Conservation (phyloP, 2,113 vertebrate genomes). For the Laticauda laticaudata region DNA sequence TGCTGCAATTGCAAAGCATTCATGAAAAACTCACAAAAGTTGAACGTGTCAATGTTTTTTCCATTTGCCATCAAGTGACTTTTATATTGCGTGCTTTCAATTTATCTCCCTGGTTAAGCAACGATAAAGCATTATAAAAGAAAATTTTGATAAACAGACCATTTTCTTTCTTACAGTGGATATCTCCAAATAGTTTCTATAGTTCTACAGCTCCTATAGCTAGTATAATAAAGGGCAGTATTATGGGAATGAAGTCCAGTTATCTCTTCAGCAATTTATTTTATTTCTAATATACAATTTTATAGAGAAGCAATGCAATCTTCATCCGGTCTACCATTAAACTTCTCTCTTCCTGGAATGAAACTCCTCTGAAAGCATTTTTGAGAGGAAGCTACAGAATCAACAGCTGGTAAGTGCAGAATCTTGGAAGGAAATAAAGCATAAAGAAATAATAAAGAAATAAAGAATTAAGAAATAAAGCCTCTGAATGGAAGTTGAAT, state of each 20-base stretch:
- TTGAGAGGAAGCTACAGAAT: conserved; percentile 1
- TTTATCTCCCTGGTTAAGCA: background rate
- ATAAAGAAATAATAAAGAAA: too few relatives aligned
- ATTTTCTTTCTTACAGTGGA: background rate
- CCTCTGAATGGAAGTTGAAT: conserved; percentile 4
- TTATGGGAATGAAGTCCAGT: background rate
- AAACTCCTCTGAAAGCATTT: conserved; percentile 17
- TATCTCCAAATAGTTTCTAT: too few relatives aligned
- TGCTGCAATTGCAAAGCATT: background rate
- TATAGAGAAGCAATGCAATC: conserved; percentile 3
- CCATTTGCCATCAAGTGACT: background rate
- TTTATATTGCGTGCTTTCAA: background rate
- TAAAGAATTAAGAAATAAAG: too few relatives aligned
- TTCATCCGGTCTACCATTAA: background rate
- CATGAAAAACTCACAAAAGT: background rate
- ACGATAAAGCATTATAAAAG: background rate
- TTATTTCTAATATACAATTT: background rate
- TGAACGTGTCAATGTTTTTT: background rate
- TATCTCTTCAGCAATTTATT: background rate
- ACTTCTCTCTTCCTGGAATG: background rate
- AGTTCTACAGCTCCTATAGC: background rate
- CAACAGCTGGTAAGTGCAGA: background rate
- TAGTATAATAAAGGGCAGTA: background rate
- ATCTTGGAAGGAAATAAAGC: conserved; percentile 5
- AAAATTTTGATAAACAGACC: background rate